Evolutionary conservation across 1,140 invertebrate species (phyloP).

Genomic region (Cydia pomonella): DNA sequence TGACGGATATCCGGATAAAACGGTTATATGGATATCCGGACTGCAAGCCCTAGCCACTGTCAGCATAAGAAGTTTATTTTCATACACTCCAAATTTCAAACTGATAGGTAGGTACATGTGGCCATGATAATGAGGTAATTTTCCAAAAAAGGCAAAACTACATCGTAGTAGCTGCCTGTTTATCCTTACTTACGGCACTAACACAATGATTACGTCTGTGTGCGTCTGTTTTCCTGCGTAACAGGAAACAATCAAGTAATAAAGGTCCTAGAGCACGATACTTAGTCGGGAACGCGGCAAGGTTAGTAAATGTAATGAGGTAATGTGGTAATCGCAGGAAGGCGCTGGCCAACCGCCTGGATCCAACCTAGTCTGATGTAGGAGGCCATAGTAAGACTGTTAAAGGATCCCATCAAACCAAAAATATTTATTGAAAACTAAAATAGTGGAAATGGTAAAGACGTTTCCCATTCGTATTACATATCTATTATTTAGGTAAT

Average conservation of each 20-base stretch:
- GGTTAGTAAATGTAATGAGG: background rate
- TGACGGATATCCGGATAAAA: too few relatives aligned
- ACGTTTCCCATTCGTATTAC: too few relatives aligned
- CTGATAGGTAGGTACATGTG: background rate
- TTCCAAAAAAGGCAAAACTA: background rate
- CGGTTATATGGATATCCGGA: too few relatives aligned
- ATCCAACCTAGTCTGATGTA: background rate
- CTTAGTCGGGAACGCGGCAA: background rate
- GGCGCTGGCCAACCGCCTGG: conserved; percentile 1
- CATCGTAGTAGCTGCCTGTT: background rate
- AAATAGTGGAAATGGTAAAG: too few relatives aligned
- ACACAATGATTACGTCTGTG: background rate
- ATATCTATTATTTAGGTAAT: too few relatives aligned
- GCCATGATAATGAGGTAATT: background rate
- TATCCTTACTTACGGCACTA: background rate
- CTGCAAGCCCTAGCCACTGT: too few relatives aligned
- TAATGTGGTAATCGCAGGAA: conserved; percentile 39
- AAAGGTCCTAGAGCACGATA: conserved; percentile 24
- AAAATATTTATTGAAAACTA: too few relatives aligned
- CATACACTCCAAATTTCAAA: too few relatives aligned
- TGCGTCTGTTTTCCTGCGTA: background rate
- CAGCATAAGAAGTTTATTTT: too few relatives aligned
- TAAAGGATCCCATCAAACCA: background rate
- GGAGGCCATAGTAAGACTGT: background rate
- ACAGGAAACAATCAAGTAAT: conserved; percentile 34